These are phyloP conservation scores for Halocynthia aurantium DNA, from an alignment of 23 tunicate species.

Conservation along the genomic window DNA sequence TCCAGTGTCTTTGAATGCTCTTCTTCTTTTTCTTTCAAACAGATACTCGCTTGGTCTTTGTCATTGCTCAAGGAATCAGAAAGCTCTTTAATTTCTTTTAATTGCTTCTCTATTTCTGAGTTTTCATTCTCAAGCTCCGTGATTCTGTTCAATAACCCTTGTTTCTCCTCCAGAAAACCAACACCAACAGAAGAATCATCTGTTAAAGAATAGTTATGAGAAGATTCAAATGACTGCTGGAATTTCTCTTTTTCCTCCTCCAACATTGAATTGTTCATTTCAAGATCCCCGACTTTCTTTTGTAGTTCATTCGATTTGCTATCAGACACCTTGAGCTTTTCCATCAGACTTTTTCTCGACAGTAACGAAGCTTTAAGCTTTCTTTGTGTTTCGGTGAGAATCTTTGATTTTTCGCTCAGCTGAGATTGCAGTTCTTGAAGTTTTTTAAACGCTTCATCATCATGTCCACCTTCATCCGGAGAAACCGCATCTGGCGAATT, in stretches of 20 bases:
- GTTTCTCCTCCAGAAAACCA: too few relatives aligned
- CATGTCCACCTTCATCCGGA: too few relatives aligned
- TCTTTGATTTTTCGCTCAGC: conserved; percentile 20
- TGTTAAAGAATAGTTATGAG: background rate
- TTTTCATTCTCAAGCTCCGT: background rate
- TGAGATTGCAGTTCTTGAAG: conserved; percentile 7
- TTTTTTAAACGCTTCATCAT: background rate
- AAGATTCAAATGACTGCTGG: conserved; percentile 19
- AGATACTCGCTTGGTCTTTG: background rate
- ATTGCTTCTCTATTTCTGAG: background rate
- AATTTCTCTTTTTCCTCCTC: conserved; percentile 6
- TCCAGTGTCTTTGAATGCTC: conserved; percentile 1
- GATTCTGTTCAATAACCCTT: background rate
- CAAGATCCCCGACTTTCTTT: too few relatives aligned
- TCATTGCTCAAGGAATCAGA: background rate
- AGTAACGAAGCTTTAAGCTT: conserved; percentile 74
- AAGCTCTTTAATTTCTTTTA: background rate
- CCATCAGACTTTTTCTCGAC: conserved; percentile 59
- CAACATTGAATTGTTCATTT: too few relatives aligned
- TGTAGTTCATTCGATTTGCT: conserved; percentile 1
- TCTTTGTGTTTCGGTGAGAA: conserved; percentile 45
- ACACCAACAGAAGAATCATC: too few relatives aligned
- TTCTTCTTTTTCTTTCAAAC: background rate
- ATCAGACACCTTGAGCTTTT: conserved; percentile 42
- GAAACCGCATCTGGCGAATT: too few relatives aligned